Conservation (phyloP, 2,113 vertebrate species). For the Heloderma charlesbogerti region DNA sequence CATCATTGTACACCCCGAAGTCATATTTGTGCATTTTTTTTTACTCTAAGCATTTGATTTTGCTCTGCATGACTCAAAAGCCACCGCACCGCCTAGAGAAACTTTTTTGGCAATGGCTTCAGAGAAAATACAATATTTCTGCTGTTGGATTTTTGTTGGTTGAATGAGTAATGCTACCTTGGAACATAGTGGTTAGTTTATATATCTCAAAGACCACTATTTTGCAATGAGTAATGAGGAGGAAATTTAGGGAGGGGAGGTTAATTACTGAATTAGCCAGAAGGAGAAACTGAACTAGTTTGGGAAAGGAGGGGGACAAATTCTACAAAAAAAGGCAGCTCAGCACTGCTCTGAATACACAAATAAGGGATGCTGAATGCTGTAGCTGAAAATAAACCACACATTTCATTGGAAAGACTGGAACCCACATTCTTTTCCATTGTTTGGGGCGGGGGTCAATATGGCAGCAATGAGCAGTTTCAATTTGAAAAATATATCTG, state of each 20-base stretch:
- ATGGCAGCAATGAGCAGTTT: background rate
- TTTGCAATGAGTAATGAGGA: constrained; percentile 50
- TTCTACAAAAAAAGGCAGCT: background rate
- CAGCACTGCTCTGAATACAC: background rate
- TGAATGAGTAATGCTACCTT: constrained; percentile 58
- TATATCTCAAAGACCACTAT: constrained; percentile 34
- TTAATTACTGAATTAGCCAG: constrained; percentile 39
- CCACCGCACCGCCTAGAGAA: background rate
- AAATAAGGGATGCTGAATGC: background rate
- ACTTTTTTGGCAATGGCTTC: constrained; percentile 38
- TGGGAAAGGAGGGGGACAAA: constrained; percentile 68
- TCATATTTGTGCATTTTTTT: constrained; percentile 48
- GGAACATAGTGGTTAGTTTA: constrained; percentile 35
- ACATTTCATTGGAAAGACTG: background rate
- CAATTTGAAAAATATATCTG: background rate
- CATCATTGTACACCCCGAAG: background rate
- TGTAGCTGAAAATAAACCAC: background rate
- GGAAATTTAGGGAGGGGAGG: constrained; percentile 68
- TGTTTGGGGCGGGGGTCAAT: background rate
- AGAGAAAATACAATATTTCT: constrained; percentile 51
- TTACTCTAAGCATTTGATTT: constrained; percentile 58
- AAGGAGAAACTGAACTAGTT: background rate
- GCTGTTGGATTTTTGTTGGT: constrained; percentile 41
- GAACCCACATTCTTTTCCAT: background rate
- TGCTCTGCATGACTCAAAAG: constrained; percentile 32